These are phyloP conservation scores for Cepaea nemoralis DNA, from an alignment of 1,140 invertebrate genomes.

Conservation along the genomic window DNA sequence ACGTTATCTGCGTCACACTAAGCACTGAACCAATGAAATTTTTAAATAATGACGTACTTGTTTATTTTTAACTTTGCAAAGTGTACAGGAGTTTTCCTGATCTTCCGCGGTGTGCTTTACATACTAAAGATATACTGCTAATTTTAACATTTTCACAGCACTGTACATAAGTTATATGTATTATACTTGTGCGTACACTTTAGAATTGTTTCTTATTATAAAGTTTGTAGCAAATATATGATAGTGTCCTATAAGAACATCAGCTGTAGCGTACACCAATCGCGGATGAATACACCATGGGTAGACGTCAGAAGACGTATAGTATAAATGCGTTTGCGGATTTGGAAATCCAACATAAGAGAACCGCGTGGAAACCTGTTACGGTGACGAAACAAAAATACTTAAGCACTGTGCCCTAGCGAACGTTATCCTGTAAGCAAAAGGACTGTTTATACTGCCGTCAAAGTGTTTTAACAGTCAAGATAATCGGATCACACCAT, in stretches of 20 bases:
- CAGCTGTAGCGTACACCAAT: too few relatives aligned
- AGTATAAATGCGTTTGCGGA: background rate
- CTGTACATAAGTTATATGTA: too few relatives aligned
- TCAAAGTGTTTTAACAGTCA: constrained; percentile 43
- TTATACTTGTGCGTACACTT: too few relatives aligned
- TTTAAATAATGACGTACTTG: background rate
- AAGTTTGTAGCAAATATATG: too few relatives aligned
- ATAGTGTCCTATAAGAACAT: too few relatives aligned
- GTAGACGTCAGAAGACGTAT: background rate
- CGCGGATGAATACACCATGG: background rate
- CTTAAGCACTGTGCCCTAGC: too few relatives aligned
- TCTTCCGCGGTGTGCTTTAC: background rate
- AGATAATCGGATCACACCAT: constrained; percentile 47
- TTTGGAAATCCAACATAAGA: constrained; percentile 18
- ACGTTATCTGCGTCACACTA: constrained; percentile 1
- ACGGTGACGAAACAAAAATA: too few relatives aligned
- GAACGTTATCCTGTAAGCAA: background rate
- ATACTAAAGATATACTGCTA: background rate
- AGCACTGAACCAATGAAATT: background rate
- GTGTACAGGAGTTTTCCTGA: background rate
- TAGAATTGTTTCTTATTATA: too few relatives aligned
- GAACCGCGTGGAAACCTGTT: background rate
- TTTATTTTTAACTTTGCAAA: background rate
- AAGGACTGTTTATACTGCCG: background rate
- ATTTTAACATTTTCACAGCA: too few relatives aligned